Percentiles rank a stretch among this genome's conserved stretches.
phyloP scores from a whole-genome alignment of 2,888 invertebrate species.

The Leucophenga maculata region DNA sequence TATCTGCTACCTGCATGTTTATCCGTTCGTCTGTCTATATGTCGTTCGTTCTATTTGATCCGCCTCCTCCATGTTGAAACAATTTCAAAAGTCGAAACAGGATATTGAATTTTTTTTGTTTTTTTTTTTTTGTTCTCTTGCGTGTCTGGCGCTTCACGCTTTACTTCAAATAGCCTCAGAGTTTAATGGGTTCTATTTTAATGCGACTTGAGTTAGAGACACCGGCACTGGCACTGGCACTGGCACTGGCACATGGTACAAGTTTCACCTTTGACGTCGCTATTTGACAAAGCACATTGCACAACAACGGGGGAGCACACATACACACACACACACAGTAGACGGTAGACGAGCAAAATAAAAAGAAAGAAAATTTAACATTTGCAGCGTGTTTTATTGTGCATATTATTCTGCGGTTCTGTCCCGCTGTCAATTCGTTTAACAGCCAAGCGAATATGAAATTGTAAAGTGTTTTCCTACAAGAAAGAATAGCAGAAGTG shows the following conservation, averaged over 20 bases:
- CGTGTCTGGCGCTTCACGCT: neutral
- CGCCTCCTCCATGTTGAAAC: conserved; percentile 17
- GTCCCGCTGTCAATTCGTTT: conserved; percentile 40
- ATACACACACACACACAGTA: no score
- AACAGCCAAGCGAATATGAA: neutral
- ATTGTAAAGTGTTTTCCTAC: no score
- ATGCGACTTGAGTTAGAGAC: no score
- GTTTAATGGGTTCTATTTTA: no score
- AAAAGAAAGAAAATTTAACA: conserved; percentile 59
- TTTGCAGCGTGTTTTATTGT: conserved; percentile 53
- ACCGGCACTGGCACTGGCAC: no score
- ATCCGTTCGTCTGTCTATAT: neutral
- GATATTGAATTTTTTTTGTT: conserved; percentile 52
- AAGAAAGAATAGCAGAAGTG: no score
- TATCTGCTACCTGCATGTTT: neutral
- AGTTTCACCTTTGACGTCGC: neutral
- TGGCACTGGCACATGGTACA: neutral
- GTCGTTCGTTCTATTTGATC: neutral
- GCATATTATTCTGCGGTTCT: conserved; percentile 54
- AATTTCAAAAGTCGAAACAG: conserved; percentile 43
- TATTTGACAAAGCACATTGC: neutral
- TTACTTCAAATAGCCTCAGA: neutral
- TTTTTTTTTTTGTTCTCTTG: neutral
- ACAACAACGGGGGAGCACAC: no score
- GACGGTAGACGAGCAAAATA: no score